Conservation (phyloP, 2,888 invertebrate species). For the Branchellion lobata region DNA sequence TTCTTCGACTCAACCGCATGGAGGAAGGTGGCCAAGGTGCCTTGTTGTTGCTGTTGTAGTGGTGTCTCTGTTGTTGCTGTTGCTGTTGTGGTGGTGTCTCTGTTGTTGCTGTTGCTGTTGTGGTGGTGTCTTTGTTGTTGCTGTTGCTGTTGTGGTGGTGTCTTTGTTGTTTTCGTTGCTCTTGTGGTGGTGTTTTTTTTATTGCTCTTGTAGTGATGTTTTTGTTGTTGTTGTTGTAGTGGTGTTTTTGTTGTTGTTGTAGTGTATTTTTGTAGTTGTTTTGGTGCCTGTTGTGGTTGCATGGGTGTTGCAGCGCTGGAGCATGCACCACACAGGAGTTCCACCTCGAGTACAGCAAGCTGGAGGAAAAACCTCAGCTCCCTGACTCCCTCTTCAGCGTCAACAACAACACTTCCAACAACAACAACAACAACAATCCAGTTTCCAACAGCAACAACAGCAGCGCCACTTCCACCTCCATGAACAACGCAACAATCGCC, state of each 20-base stretch:
- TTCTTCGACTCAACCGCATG: constrained; percentile 98
- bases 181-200: too few relatives aligned
- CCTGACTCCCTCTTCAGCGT: constrained; percentile 52
- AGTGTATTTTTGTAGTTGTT: neutral
- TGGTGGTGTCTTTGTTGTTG: too few relatives aligned
- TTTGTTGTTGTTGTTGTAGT: neutral
- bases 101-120: neutral
- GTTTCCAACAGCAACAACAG: too few relatives aligned
- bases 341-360: constrained; percentile 95
- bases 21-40: constrained; percentile 87
- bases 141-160: neutral
- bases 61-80: neutral
- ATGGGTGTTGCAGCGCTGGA: too few relatives aligned
- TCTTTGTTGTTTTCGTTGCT: too few relatives aligned
- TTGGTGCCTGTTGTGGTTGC: neutral
- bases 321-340: too few relatives aligned
- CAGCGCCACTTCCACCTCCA: neutral
- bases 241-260: neutral
- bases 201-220: neutral
- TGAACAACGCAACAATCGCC: neutral
- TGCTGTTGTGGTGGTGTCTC: neutral
- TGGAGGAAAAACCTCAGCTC: constrained; percentile 81
- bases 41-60: neutral
- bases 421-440: neutral
- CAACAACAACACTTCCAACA: neutral